These are phyloP conservation scores for Pipistrellus nathusii DNA, from an alignment of 2,797 vertebrate genomes.

Conservation along the genomic window DNA sequence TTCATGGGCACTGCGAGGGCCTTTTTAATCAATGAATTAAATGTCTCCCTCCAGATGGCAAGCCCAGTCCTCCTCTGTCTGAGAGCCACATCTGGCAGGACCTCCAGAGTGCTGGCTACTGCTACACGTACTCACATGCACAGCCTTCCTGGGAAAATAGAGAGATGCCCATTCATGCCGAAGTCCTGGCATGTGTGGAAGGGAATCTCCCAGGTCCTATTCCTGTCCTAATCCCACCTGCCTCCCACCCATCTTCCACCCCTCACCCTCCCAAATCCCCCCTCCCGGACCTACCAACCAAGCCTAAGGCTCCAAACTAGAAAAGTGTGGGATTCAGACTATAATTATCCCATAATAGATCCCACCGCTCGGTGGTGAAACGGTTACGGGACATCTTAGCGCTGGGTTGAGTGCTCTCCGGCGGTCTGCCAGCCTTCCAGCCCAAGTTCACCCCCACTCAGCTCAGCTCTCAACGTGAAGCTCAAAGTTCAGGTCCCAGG, in stretches of 20 bases:
- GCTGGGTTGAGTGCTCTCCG: not conserved
- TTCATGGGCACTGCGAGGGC: not conserved
- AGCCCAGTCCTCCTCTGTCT: slow-evolving; percentile 10
- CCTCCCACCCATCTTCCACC: not conserved
- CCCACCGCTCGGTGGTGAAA: not conserved
- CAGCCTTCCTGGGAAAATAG: slow-evolving; percentile 21
- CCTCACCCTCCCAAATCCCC: not conserved
- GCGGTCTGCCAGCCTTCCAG: not conserved
- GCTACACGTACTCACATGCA: not conserved
- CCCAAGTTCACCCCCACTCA: not conserved
- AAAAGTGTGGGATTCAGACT: not conserved
- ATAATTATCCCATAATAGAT: not conserved
- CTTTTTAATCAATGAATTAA: slow-evolving; percentile 33
- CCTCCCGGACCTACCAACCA: not conserved
- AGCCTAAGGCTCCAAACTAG: slow-evolving; percentile 2
- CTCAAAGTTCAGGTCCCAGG: not conserved
- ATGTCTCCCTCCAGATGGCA: not conserved
- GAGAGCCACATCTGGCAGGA: not conserved
- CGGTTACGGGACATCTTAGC: not conserved
- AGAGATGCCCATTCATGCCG: not conserved
- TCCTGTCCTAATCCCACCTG: not conserved
- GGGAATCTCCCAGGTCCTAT: not conserved
- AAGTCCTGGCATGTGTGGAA: not conserved
- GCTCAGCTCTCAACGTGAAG: not conserved
- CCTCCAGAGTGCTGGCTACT: not conserved